Conservation (phyloP, 2,797 vertebrate species). For the Epinephelus awoara region DNA sequence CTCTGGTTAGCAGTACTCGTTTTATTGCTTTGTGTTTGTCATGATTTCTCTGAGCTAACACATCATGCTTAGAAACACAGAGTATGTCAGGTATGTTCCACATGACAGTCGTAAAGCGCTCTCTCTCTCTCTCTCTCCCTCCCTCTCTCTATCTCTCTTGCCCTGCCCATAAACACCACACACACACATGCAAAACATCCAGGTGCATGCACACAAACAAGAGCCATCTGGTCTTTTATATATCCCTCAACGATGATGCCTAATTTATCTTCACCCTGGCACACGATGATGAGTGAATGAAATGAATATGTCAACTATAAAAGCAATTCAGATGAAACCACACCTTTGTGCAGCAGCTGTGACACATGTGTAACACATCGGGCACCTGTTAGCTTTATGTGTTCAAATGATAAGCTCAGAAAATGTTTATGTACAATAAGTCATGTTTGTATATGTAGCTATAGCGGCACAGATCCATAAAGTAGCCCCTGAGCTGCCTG, state of each 20-base stretch:
- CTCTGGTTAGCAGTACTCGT: conserved; percentile 55
- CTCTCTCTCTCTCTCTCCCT: neutral
- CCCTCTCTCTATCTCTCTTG: neutral
- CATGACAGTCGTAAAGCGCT: conserved; percentile 34
- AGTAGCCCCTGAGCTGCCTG: neutral
- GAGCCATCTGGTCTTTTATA: conserved; percentile 26
- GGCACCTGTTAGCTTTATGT: neutral
- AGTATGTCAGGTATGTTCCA: conserved; percentile 69
- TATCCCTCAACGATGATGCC: neutral
- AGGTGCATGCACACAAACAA: neutral
- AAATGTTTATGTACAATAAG: conserved; percentile 15
- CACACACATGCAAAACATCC: neutral
- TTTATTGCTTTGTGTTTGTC: conserved; percentile 43
- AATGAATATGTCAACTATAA: conserved; percentile 9
- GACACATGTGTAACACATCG: conserved; percentile 1
- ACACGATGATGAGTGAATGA: conserved; percentile 4
- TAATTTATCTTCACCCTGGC: conserved; percentile 5
- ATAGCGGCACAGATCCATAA: conserved; percentile 1
- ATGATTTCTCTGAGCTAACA: conserved; percentile 44
- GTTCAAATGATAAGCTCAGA: neutral
- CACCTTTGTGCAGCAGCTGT: conserved; percentile 6
- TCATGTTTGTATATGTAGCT: conserved; percentile 24
- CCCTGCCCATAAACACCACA: conserved; percentile 30
- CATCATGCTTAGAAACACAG: conserved; percentile 26
- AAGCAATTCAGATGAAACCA: neutral